These are phyloP conservation scores for Vireo griseus DNA, from an alignment of 2,797 vertebrate species.

Conservation along the genomic window DNA sequence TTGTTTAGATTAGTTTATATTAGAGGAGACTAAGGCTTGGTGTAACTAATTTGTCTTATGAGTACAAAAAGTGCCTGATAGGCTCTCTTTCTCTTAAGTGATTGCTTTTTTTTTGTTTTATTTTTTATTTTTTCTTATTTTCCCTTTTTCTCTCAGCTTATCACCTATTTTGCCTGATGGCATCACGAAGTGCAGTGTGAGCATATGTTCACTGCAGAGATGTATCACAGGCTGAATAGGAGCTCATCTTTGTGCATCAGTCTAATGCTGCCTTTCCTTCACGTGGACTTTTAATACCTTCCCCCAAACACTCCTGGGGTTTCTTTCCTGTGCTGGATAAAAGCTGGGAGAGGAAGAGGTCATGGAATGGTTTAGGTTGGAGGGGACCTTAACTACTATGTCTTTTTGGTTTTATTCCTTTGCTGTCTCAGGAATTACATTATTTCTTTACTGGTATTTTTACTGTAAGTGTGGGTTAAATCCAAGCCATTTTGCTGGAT, in stretches of 20 bases:
- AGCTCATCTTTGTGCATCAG: not conserved
- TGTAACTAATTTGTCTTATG: not conserved
- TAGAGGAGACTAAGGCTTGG: not conserved
- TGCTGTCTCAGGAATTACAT: not conserved
- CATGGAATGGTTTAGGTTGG: not conserved
- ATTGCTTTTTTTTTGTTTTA: not conserved
- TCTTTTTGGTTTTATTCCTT: not conserved
- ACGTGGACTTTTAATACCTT: not conserved
- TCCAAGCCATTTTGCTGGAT: not conserved
- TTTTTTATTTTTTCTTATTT: not conserved
- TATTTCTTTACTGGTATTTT: not conserved
- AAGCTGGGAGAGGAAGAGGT: not conserved
- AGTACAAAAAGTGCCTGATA: not conserved
- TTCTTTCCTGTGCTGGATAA: not conserved
- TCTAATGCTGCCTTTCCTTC: not conserved
- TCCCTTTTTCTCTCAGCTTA: not conserved
- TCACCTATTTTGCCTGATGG: not conserved
- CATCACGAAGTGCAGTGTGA: not conserved
- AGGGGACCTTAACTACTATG: not conserved
- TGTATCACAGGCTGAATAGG: not conserved
- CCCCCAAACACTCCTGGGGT: not conserved
- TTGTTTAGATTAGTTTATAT: not conserved
- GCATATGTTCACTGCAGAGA: not conserved
- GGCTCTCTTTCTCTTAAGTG: not conserved
- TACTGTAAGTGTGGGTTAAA: conserved; percentile 17